phyloP scores from a whole-genome alignment of 2,797 vertebrate species.

The Anniella stebbinsi region DNA sequence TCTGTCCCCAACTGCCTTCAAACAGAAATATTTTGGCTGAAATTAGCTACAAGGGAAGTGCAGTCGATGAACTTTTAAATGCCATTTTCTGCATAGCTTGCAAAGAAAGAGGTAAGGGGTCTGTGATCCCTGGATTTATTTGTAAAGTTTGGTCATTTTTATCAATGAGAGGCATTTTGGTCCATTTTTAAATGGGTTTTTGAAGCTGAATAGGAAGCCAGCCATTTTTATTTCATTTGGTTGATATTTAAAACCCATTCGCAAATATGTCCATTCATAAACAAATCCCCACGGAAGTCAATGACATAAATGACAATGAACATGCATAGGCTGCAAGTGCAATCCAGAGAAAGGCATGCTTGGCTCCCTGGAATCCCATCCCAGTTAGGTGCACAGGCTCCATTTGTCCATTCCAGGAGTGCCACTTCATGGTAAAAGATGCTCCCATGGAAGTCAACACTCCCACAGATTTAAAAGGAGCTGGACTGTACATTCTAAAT shows the following conservation, averaged over 20 bases:
- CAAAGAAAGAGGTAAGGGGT: background rate
- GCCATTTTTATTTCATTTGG: background rate
- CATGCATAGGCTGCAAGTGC: background rate
- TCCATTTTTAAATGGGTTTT: background rate
- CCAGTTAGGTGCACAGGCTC: background rate
- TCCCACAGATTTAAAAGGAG: background rate
- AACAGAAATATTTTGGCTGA: background rate
- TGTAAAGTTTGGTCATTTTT: background rate
- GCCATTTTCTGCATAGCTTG: background rate
- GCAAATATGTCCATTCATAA: background rate
- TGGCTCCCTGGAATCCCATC: background rate
- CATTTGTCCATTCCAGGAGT: background rate
- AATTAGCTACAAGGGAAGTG: background rate
- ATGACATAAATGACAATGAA: background rate
- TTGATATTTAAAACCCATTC: background rate
- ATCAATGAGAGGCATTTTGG: background rate
- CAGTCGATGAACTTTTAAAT: background rate
- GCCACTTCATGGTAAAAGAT: background rate
- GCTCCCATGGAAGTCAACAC: background rate
- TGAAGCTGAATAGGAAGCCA: background rate
- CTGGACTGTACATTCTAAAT: too few species aligned
- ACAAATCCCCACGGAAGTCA: background rate
- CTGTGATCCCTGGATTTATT: conserved; percentile 2
- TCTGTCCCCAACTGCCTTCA: background rate
- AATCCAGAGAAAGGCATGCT: background rate